Evolutionary conservation across 1,140 invertebrate genomes (phyloP).

Genomic region (Drosophila nasuta): DNA sequence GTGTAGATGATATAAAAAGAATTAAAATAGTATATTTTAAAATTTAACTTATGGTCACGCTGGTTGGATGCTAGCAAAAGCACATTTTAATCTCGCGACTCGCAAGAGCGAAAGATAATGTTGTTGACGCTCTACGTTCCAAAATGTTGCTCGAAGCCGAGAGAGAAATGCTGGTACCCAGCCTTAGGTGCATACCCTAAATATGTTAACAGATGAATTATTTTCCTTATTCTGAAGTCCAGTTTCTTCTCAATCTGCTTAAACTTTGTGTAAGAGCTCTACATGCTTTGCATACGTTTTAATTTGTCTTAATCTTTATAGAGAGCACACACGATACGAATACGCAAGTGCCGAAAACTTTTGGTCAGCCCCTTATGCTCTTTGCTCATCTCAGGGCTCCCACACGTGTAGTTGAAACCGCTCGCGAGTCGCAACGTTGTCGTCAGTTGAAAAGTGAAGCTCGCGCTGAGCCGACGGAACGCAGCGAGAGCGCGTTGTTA

Average conservation of each 20-base stretch:
- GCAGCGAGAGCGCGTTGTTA: slow-evolving; percentile 19
- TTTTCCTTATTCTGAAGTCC: no score
- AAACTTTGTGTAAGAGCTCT: no score
- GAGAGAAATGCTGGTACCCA: background rate
- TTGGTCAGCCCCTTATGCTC: background rate
- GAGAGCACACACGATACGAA: background rate
- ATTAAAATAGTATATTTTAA: background rate
- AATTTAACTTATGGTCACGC: background rate
- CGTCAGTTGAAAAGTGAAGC: slow-evolving; percentile 56
- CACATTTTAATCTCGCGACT: slow-evolving; percentile 18
- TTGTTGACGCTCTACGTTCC: background rate
- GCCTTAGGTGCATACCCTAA: background rate
- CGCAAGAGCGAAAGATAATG: slow-evolving; percentile 20
- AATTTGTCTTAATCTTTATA: no score
- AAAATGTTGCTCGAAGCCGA: slow-evolving; percentile 7
- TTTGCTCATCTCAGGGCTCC: slow-evolving; percentile 14
- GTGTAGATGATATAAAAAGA: no score
- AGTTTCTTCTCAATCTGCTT: no score
- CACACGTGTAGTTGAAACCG: slow-evolving; percentile 32
- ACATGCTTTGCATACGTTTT: background rate
- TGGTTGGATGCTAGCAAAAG: slow-evolving; percentile 16
- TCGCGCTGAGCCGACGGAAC: slow-evolving; percentile 39
- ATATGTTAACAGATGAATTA: no score
- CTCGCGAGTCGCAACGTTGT: slow-evolving; percentile 10
- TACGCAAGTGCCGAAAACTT: background rate